These are phyloP conservation scores for Odontothrips loti DNA, from an alignment of 2,888 invertebrate species.

Conservation along the genomic window DNA sequence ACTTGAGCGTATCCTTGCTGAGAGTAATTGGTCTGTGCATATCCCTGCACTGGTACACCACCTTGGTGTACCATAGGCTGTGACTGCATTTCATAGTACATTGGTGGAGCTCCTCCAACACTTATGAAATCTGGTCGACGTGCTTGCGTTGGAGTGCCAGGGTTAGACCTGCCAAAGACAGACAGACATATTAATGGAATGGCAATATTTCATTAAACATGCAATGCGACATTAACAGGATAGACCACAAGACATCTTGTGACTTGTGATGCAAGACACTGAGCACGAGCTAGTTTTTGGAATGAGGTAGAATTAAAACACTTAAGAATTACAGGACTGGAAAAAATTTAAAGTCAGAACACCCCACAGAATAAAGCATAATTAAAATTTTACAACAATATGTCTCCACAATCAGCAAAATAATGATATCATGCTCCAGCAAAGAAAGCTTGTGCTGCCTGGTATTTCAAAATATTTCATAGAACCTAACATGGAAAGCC, in stretches of 20 bases:
- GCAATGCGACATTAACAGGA: not conserved
- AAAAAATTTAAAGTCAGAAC: too few species aligned
- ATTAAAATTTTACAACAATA: too few species aligned
- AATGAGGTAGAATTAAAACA: too few species aligned
- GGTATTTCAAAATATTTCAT: constrained; percentile 22
- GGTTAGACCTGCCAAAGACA: constrained; percentile 69
- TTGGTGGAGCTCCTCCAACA: constrained; percentile 47
- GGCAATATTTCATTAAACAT: not conserved
- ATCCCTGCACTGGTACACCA: not conserved
- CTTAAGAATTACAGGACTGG: too few species aligned
- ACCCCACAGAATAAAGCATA: too few species aligned
- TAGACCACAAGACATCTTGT: not conserved
- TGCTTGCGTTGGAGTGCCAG: constrained; percentile 86
- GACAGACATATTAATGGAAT: constrained; percentile 27
- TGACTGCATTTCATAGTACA: constrained; percentile 46
- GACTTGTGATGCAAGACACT: not conserved
- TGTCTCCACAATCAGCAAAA: too few species aligned
- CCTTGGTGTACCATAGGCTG: constrained; percentile 5
- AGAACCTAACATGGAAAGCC: too few species aligned
- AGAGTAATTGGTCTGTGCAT: not conserved
- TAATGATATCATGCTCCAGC: not conserved
- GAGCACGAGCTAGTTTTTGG: too few species aligned
- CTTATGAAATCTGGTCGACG: constrained; percentile 84
- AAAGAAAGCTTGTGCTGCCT: constrained; percentile 16
- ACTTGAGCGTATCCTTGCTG: constrained; percentile 7